phyloP scores from a whole-genome alignment of 2,797 vertebrate genomes.

The Myripristis jacobus region DNA sequence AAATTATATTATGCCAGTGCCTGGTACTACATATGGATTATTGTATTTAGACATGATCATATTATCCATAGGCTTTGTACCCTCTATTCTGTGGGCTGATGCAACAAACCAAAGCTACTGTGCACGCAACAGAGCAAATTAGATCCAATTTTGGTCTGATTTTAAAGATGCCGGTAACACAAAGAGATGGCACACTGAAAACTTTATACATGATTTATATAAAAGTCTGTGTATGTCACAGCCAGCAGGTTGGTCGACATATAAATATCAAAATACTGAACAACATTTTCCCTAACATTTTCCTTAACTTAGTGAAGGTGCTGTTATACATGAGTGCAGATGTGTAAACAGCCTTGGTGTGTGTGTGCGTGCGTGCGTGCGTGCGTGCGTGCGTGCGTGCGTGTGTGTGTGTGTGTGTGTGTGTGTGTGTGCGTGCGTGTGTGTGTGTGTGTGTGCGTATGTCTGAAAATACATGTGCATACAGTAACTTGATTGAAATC shows the following conservation, averaged over 20 bases:
- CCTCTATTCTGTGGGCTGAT: constrained; percentile 7
- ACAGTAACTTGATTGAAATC: constrained; percentile 57
- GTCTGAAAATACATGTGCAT: constrained; percentile 18
- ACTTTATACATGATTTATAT: too few species aligned
- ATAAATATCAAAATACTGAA: constrained; percentile 36
- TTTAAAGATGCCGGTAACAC: constrained; percentile 1
- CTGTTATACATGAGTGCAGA: too few species aligned
- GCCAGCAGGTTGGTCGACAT: constrained; percentile 19
- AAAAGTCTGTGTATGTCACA: not conserved
- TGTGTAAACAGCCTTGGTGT: too few species aligned
- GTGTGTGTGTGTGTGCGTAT: not conserved
- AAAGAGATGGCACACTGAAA: too few species aligned
- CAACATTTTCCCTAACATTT: constrained; percentile 22
- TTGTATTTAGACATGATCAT: too few species aligned
- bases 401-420: constrained; percentile 24
- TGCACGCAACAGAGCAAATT: constrained; percentile 35
- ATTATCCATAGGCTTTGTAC: too few species aligned
- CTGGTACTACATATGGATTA: too few species aligned
- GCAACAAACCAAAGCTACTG: constrained; percentile 32
- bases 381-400: constrained; percentile 17
- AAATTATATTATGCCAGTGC: not conserved
- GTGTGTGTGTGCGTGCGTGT: constrained; percentile 7
- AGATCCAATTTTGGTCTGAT: constrained; percentile 17
- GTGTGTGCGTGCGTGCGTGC: not conserved
- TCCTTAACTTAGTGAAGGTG: too few species aligned